phyloP scores from a whole-genome alignment of 2,797 vertebrate genomes.

The Amniataba percoides region DNA sequence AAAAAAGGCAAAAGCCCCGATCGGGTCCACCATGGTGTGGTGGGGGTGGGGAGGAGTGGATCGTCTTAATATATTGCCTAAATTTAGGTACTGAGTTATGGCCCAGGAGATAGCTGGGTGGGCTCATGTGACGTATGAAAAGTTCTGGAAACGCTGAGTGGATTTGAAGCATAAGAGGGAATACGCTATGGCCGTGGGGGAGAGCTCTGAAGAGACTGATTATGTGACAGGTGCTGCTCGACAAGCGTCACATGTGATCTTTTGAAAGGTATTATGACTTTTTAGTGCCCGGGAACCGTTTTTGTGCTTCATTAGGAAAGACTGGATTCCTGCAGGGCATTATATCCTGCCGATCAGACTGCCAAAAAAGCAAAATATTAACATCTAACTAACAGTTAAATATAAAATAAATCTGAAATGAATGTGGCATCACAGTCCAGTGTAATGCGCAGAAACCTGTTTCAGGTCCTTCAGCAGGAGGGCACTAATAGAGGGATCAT shows the following conservation, averaged over 20 bases:
- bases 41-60: slow-evolving; percentile 31
- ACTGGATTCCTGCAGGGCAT: not conserved
- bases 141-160: slow-evolving; percentile 85
- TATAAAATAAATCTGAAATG: slow-evolving; percentile 10
- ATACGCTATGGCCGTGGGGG: slow-evolving; percentile 83
- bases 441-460: slow-evolving; percentile 63
- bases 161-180: slow-evolving; percentile 85
- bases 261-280: slow-evolving; percentile 86
- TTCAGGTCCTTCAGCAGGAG: slow-evolving; percentile 56
- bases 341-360: not conserved
- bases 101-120: slow-evolving; percentile 82
- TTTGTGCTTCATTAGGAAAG: slow-evolving; percentile 41
- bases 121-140: slow-evolving; percentile 87
- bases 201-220: slow-evolving; percentile 90
- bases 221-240: slow-evolving; percentile 90
- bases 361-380: slow-evolving; percentile 32
- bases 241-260: slow-evolving; percentile 87
- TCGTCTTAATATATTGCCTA: slow-evolving; percentile 87
- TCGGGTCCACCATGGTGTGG: slow-evolving; percentile 24
- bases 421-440: slow-evolving; percentile 41
- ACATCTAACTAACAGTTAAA: not conserved
- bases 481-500: slow-evolving; percentile 79
- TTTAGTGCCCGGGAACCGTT: slow-evolving; percentile 51
- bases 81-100: slow-evolving; percentile 89
- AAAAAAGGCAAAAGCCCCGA: slow-evolving; percentile 84